phyloP scores from a whole-genome alignment of 2,797 vertebrate species.

The Anniella stebbinsi region DNA sequence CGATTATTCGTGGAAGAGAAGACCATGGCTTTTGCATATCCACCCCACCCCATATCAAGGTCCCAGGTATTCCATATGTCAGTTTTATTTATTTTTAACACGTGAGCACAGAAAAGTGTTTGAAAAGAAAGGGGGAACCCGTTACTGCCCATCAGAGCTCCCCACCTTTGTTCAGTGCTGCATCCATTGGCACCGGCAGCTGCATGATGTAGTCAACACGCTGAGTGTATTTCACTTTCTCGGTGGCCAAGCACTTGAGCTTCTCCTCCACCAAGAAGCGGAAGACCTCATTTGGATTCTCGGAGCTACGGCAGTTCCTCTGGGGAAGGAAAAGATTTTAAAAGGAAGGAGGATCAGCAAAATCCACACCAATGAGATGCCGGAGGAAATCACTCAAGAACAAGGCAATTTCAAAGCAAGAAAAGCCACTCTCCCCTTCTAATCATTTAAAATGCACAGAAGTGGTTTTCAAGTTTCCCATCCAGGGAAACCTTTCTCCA shows the following conservation, averaged over 20 bases:
- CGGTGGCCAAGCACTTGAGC: slow-evolving; percentile 96
- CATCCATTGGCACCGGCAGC: slow-evolving; percentile 96
- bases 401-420: background rate
- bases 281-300: slow-evolving; percentile 97
- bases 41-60: background rate
- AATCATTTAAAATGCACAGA: background rate
- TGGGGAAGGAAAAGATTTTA: slow-evolving; percentile 65
- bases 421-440: background rate
- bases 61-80: background rate
- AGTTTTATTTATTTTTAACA: background rate
- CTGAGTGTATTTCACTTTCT: slow-evolving; percentile 98
- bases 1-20: background rate
- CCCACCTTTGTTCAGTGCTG: slow-evolving; percentile 92
- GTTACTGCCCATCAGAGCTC: background rate
- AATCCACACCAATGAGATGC: background rate
- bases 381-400: background rate
- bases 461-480: background rate
- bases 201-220: slow-evolving; percentile 99
- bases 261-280: slow-evolving; percentile 97
- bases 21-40: slow-evolving; percentile 21
- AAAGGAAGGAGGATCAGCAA: background rate
- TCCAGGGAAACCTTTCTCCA: background rate
- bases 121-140: rapidly evolving
- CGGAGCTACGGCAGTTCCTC: slow-evolving; percentile 96
- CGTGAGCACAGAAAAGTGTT: background rate